Percentiles rank a stretch among this genome's conserved stretches.
phyloP scores from a whole-genome alignment of 2,113 vertebrate species.

The Columbina picui region DNA sequence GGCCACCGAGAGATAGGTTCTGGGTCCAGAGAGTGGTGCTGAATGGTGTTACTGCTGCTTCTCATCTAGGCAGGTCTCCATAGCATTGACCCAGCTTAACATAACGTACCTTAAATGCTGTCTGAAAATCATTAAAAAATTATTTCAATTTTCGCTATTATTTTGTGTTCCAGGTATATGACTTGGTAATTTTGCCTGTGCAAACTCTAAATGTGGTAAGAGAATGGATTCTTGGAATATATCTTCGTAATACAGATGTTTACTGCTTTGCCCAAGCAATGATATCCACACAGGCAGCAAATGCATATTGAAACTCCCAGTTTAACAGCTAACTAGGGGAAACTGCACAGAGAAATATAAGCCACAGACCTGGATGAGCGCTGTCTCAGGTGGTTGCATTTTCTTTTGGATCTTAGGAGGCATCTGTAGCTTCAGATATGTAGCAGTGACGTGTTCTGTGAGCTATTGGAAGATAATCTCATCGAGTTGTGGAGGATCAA shows the following conservation, averaged over 20 bases:
- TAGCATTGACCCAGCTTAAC: not conserved
- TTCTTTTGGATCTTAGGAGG: not conserved
- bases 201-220: not conserved
- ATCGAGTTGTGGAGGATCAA: not conserved
- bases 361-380: not conserved
- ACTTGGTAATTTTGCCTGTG: not conserved
- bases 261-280: not conserved
- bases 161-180: not conserved
- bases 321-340: not conserved
- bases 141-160: not conserved
- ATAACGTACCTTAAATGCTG: not conserved
- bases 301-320: not conserved
- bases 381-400: not conserved
- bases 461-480: not conserved
- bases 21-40: not conserved
- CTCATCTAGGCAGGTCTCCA: not conserved
- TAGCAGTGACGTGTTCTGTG: not conserved
- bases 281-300: not conserved
- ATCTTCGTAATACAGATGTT: not conserved
- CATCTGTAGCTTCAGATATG: not conserved
- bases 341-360: not conserved
- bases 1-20: not conserved
- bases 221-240: not conserved
- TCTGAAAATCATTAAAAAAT: not conserved
- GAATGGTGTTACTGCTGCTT: not conserved